Evolutionary conservation across 2,888 invertebrate genomes (phyloP), one percentile per base, ranked within the genome.

Genomic region (Lumbricus terrestris): DNA sequence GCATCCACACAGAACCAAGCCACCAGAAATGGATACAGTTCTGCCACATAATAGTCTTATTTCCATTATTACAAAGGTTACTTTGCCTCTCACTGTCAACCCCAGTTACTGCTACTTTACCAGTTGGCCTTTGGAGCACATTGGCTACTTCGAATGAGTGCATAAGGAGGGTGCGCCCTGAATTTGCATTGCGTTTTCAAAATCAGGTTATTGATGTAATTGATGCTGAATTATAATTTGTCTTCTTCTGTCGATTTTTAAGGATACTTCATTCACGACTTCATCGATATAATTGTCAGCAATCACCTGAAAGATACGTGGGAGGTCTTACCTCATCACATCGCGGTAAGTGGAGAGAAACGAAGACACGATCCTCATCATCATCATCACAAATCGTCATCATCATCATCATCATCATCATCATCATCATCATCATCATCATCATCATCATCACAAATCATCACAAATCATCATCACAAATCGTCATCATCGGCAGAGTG

Each of bases 271-370:
- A 34, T 93, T 35, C 93, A 93, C 91, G 93, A 93, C 90, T 92
- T 93, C 89, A 83, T 92, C 16, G 93, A 93, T 89, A 92, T 93
- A 88, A 89, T 91, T 0, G 34, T 91, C 2, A 92, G 92, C 90
- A 93, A 93, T 37, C 93, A 93, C 89, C 23, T 94, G 29, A 88
- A 93, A 16, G 91, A 91, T 34, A 93, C 93, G 91, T 94, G 94
- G 94, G 94, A 95, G 90, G 93, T 95, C 2, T 92, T 93, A 5
- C 90, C 93, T 1, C 95, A 95, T 91, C 95, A 95, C 92, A 91
- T 94, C 89, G 93, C 94, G 11, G 95, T 95, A 93, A 93, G 94
- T 94, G 69, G n/a, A 69, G n/a, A 69, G n/a, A 69, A 69, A n/a
- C 69, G 2, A 47, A 47, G 23, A 8, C 23, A 23, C 1, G 47